These are phyloP conservation scores for Artibeus lituratus DNA, from an alignment of 2,797 vertebrate species.

Conservation along the genomic window DNA sequence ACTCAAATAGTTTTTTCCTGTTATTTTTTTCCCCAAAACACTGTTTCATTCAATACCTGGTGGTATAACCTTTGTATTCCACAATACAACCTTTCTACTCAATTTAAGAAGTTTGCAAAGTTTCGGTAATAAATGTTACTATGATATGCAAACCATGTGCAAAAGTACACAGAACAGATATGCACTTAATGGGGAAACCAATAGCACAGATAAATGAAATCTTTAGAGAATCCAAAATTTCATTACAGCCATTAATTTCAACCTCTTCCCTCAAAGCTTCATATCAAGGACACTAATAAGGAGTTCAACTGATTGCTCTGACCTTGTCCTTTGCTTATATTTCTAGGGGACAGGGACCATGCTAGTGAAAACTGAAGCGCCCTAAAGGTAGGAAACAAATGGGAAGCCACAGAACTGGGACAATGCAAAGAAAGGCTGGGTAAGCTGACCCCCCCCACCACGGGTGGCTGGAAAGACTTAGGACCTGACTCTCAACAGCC, in stretches of 20 bases:
- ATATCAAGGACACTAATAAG: conserved; percentile 66
- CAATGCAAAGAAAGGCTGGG: not conserved
- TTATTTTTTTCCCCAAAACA: not conserved
- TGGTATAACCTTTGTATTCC: not conserved
- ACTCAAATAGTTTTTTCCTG: not conserved
- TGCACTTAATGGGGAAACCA: not conserved
- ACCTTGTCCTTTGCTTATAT: conserved; percentile 45
- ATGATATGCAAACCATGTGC: not conserved
- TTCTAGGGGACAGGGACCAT: conserved; percentile 54
- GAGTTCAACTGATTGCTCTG: conserved; percentile 60
- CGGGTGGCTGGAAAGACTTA: not conserved
- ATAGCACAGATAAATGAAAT: conserved; percentile 44
- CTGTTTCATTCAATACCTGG: not conserved
- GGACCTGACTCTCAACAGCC: not conserved
- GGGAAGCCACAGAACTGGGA: conserved; percentile 32
- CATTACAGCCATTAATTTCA: conserved; percentile 52
- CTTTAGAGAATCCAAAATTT: conserved; percentile 49
- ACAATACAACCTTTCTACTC: not conserved
- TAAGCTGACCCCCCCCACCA: not conserved
- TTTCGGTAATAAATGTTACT: conserved; percentile 19
- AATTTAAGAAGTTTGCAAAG: not conserved
- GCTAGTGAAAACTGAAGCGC: conserved; percentile 29
- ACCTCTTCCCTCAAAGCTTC: conserved; percentile 52
- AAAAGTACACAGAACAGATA: not conserved
- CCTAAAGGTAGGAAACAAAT: conserved; percentile 48